Evolutionary conservation across 2,888 invertebrate genomes (phyloP), one percentile per base, ranked within the genome.

Genomic region (Xanthostigma xanthostigma): DNA sequence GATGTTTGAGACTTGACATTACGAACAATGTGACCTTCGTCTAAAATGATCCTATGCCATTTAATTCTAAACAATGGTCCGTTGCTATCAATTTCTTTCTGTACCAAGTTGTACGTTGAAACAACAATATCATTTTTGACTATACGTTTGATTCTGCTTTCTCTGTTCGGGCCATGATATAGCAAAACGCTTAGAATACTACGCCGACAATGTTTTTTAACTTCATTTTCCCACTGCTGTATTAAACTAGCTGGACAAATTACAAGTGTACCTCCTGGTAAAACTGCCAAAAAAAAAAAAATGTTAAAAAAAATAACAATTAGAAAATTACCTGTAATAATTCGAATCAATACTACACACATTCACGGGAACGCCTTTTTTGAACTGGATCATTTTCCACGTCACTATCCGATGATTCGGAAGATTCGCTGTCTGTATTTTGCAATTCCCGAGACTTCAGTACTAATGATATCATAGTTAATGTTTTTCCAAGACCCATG

Each of bases 1-100:
- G 89, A 81, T 1, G 83, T 81, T 53, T 78, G 73, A 9, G 84
- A 78, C 66, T 90, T 91, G 63, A 85, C 77, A 70, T 96, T 96
- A 56, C 94, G 80, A 9, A 96, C 85, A 39, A 79, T 76, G 66
- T 97, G 96, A 0, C 89, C 96, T 70, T 97, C 96, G 68, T 97
- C 96, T 17, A 97, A 70, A 51, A 96, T 83, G 3, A 93, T 75
- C 45, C 96, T 75, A 0, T 81, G 74, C 94, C 95, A 97, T 9
- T 73, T 73, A 4, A 96, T 73, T 41, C 76, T 71, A 62, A 77
- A 76, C 17, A 90, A 58, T 0, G 78, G 73, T 1, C 80, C 78
- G 59, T 68, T 68, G 57, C 75, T 59, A 36, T 67, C 78, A 3
- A 64, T 64, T 59, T 85, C 86, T 34, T 79, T 66, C 50, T 71